Evolutionary conservation across 2,888 invertebrate genomes (phyloP), one percentile per base, ranked within the genome.

Genomic region (Carabus problematicus): DNA sequence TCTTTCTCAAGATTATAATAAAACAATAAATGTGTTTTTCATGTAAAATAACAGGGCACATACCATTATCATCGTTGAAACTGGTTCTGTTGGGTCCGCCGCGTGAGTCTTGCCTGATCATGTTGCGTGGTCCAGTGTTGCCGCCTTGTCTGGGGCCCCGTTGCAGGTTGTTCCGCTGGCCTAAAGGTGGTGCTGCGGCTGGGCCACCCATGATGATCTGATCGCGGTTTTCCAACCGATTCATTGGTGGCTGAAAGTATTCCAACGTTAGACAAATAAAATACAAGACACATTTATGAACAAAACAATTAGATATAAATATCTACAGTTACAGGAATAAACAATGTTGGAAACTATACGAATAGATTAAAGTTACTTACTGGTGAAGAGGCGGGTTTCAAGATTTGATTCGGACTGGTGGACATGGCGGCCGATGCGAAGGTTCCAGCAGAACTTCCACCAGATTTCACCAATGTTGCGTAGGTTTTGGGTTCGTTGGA

Each of bases 401-500:
- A 42, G 63, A 77, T 74, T 72, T 76, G 68, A 73, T 73, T 70
- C 76, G 75, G 62, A 72, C 72, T 70, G 73, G 77, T 70, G 75
- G 79, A 55, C 74, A 76, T 56, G 73, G 78, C 72, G 64, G 78
- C 75, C 70, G 77, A 75, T 47, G 74, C 77, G 68, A 74, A 77
- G 64, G 75, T 72, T 43, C 74, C 75, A 9, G 71, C 56, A 73
- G 63, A 73, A 73, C 70, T 72, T 54, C 79, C 80, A n/a, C 85
- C 85, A 12, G 88, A 87, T 84, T 93, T 94, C 76, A 95, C 87
- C 75, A 93, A 86, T 82, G 92, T 94, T 14, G 95, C 94, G 82
- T 93, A 95, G 9, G 95, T 94, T 84, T 94, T 94, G 14, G 93
- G 93, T 81, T 92, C 92, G 76, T 85, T 87, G 47, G 88, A 80